Conservation (phyloP, 2,797 vertebrate genomes). For the Muscicapa striata region DNA sequence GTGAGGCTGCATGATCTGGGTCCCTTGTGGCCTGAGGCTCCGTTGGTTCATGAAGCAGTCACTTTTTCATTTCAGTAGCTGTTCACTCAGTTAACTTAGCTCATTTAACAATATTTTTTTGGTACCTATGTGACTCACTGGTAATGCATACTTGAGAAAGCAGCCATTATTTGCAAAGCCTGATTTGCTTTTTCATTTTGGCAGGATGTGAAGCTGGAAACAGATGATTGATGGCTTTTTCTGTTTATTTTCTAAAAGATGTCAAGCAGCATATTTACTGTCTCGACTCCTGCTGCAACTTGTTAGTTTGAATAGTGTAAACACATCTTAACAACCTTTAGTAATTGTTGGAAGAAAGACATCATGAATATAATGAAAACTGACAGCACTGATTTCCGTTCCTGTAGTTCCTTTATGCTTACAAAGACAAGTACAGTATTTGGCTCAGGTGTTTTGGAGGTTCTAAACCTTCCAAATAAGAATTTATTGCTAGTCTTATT, state of each 20-base stretch:
- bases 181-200: conserved; percentile 40
- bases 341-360: conserved; percentile 54
- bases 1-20: neutral
- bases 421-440: neutral
- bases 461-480: neutral
- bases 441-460: neutral
- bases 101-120: conserved; percentile 65
- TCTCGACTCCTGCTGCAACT: conserved; percentile 51
- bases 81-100: conserved; percentile 58
- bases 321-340: conserved; percentile 59
- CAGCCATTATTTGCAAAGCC: conserved; percentile 39
- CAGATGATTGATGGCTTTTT: conserved; percentile 60
- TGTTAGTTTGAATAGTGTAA: conserved; percentile 69
- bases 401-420: conserved; percentile 6
- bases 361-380: conserved; percentile 62
- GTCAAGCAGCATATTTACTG: conserved; percentile 73
- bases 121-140: conserved; percentile 13
- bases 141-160: conserved; percentile 45
- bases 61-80: conserved; percentile 61
- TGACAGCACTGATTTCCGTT: conserved; percentile 65
- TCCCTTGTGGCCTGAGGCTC: neutral
- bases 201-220: conserved; percentile 46
- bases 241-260: conserved; percentile 73
- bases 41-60: neutral
- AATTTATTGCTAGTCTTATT: neutral